phyloP scores from a whole-genome alignment of 1,140 invertebrate species.

The Kradibia gibbosae region DNA sequence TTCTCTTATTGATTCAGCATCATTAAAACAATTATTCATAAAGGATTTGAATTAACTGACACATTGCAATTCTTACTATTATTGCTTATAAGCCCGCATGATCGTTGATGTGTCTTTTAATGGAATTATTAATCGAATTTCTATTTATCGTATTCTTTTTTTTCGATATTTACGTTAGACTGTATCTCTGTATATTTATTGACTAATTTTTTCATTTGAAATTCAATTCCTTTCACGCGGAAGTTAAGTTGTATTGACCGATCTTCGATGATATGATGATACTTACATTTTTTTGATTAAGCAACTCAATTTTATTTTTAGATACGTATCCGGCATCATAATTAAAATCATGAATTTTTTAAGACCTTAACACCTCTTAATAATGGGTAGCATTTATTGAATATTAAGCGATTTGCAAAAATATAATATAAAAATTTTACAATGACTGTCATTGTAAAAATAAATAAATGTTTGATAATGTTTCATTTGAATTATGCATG shows the following conservation, averaged over 20 bases:
- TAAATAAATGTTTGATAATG: too few species aligned
- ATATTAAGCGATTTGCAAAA: too few species aligned
- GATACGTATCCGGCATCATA: too few species aligned
- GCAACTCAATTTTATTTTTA: too few species aligned
- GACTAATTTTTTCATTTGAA: constrained; percentile 16
- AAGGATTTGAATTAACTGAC: constrained; percentile 12
- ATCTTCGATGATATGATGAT: not conserved
- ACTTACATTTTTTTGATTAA: too few species aligned
- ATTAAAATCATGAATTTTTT: too few species aligned
- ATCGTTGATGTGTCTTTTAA: constrained; percentile 37
- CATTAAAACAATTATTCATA: constrained; percentile 17
- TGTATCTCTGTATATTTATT: constrained; percentile 17
- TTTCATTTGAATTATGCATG: too few species aligned
- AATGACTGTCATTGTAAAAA: too few species aligned
- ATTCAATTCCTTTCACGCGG: not conserved
- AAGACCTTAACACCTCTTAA: too few species aligned
- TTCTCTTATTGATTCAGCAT: constrained; percentile 19
- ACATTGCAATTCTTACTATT: constrained; percentile 24
- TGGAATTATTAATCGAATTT: constrained; percentile 30
- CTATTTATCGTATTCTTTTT: constrained; percentile 9
- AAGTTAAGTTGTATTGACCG: constrained; percentile 39
- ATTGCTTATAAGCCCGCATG: constrained; percentile 50
- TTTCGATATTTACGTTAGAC: constrained; percentile 35
- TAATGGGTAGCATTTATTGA: too few species aligned
- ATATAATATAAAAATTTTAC: too few species aligned